Base-by-base conservation (phyloP, 2,888 invertebrate species). In the Caradrina clavipalpis region DNA sequence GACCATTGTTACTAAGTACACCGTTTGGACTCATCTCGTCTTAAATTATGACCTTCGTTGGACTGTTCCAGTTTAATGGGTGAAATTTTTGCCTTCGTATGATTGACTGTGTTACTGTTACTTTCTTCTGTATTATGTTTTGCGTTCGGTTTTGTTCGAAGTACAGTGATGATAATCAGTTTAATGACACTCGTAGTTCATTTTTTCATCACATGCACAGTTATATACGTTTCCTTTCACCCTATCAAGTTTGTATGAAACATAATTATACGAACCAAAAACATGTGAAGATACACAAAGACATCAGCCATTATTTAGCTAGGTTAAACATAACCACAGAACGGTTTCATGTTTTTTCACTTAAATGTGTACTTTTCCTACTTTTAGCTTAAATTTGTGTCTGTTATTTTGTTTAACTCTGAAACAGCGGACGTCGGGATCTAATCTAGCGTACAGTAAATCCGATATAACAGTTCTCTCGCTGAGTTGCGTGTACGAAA, bases 1-100 rank as follows among this genome's bases (percentile, higher is more conserved):
- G 50, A 56, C 89, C 79, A 92, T 94, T 93, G 93, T 93, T 90
- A 88, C 86, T 84, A 73, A 70, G 75, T 78, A 71, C 73, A 60
- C 62, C 73, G 69, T 81, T 84, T 84, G 86, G 86, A 88, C 85
- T 90, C 91, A 91, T 93, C 91, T 88, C 87, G 82, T 83, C 83
- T 88, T 77, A 92, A 93, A 92, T 93, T 90, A 93, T 89, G 90
- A 92, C 82, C 86, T 83, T 82, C 77, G 72, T 71, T 63, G 59
- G 62, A 64, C 22, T 62, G 69, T 74, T 83, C 77, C 76, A 69
- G 79, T 78, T 80, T 88, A 87, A 88, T 87, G 82, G 85, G 88
- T 86, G 88, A 89, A 89, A 89, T 84, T 88, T 76, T 56, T 77
- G 58, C 66, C 70, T 67, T 75, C 71, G 58, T 76, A 82, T 87